These are phyloP conservation scores for Spheniscus humboldti DNA, from an alignment of 2,797 vertebrate species.

Conservation along the genomic window DNA sequence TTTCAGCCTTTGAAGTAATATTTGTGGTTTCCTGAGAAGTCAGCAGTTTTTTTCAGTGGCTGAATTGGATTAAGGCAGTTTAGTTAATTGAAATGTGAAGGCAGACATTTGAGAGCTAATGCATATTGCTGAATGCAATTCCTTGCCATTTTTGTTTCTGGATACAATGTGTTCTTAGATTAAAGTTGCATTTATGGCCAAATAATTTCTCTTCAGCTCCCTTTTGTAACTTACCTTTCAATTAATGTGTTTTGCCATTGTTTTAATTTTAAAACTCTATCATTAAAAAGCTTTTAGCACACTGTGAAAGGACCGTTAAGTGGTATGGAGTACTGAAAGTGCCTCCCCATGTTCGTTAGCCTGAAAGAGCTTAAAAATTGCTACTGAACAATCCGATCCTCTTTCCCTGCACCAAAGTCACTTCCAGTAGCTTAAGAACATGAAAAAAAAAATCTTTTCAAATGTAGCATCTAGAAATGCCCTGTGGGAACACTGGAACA, in stretches of 20 bases:
- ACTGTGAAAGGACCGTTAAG: background rate
- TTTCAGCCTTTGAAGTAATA: background rate
- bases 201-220: background rate
- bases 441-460: background rate
- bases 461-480: background rate
- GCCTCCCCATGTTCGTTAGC: background rate
- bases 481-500: background rate
- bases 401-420: background rate
- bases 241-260: slow-evolving; percentile 17
- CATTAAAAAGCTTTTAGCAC: slow-evolving; percentile 28
- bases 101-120: slow-evolving; percentile 4
- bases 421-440: background rate
- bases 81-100: slow-evolving; percentile 8
- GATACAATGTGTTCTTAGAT: background rate
- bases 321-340: background rate
- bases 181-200: background rate
- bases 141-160: background rate
- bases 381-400: background rate
- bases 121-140: background rate
- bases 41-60: background rate
- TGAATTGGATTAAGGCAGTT: background rate
- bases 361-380: background rate
- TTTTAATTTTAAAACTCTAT: slow-evolving; percentile 36
- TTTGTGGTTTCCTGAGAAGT: background rate
- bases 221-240: slow-evolving; percentile 30